Evolutionary conservation across 2,888 invertebrate genomes (phyloP).

Genomic region (Agonopterix alstromeriana): DNA sequence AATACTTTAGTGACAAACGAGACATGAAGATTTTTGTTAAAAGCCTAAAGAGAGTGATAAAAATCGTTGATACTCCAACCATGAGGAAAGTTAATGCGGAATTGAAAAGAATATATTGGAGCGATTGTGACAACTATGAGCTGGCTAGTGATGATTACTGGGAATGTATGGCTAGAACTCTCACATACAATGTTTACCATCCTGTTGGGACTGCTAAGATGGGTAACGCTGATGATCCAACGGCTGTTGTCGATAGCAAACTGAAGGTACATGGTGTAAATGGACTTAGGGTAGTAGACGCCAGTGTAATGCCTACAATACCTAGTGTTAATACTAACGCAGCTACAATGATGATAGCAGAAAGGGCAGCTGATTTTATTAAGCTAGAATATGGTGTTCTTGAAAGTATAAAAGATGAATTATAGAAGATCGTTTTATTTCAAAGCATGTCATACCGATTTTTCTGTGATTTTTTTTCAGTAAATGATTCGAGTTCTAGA

Average conservation of each 20-base stretch:
- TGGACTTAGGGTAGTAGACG: slow-evolving; percentile 53
- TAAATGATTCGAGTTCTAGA: not conserved
- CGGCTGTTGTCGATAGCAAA: slow-evolving; percentile 47
- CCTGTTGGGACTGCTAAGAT: slow-evolving; percentile 65
- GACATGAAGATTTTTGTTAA: slow-evolving; percentile 51
- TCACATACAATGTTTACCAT: slow-evolving; percentile 63
- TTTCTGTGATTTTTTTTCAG: not conserved
- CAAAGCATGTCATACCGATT: not conserved
- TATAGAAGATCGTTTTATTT: slow-evolving; percentile 22
- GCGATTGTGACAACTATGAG: slow-evolving; percentile 44
- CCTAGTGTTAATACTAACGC: slow-evolving; percentile 62
- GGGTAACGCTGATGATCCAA: slow-evolving; percentile 40
- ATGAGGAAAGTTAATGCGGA: slow-evolving; percentile 45
- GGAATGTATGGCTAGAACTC: slow-evolving; percentile 61
- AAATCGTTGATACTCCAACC: slow-evolving; percentile 46
- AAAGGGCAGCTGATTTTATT: slow-evolving; percentile 60
- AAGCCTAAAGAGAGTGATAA: slow-evolving; percentile 42
- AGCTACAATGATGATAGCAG: slow-evolving; percentile 65
- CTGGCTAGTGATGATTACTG: slow-evolving; percentile 53
- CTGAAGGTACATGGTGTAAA: slow-evolving; percentile 44
- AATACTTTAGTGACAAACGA: slow-evolving; percentile 52
- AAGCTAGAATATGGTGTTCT: slow-evolving; percentile 36
- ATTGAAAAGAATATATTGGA: slow-evolving; percentile 43
- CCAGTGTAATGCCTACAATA: slow-evolving; percentile 64
- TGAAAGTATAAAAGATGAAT: slow-evolving; percentile 34